Evolutionary conservation across 2,113 vertebrate genomes (phyloP).

Genomic region (Syngnathus floridae): DNA sequence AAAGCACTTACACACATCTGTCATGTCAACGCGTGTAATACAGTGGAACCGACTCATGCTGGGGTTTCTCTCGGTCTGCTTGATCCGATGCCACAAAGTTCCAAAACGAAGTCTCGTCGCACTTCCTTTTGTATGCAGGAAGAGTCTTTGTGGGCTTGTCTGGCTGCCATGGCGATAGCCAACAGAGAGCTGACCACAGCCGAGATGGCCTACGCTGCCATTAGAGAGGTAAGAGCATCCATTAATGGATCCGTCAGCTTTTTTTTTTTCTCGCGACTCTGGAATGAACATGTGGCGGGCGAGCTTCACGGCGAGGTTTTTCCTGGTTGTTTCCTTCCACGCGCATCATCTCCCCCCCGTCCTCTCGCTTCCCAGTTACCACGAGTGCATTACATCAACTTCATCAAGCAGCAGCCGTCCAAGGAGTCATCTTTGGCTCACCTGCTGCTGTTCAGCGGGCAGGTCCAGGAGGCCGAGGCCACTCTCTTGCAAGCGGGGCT

Average conservation of each 20-base stretch:
- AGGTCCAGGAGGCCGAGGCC: conserved; percentile 83
- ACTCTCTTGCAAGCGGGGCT: conserved; percentile 85
- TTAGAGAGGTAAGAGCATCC: conserved; percentile 77
- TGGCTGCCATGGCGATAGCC: conserved; percentile 93
- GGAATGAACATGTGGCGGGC: background rate
- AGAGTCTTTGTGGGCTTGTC: conserved; percentile 86
- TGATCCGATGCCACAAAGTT: background rate
- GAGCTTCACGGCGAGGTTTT: background rate
- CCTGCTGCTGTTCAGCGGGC: conserved; percentile 86
- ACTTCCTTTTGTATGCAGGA: conserved; percentile 67
- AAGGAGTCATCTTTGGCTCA: conserved; percentile 88
- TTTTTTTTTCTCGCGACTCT: background rate
- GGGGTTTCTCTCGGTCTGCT: background rate
- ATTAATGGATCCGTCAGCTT: background rate
- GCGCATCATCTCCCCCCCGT: background rate
- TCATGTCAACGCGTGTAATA: too few species aligned
- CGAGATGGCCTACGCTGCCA: conserved; percentile 86
- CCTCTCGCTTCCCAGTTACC: conserved; percentile 73
- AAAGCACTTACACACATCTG: too few species aligned
- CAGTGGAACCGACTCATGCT: background rate
- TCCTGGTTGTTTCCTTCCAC: background rate
- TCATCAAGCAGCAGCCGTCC: conserved; percentile 86
- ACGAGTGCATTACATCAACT: conserved; percentile 88
- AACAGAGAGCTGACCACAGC: conserved; percentile 84
- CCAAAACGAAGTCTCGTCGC: background rate